These are phyloP conservation scores for Cheilosia vulpina DNA, from an alignment of 2,888 invertebrate genomes.

Conservation along the genomic window DNA sequence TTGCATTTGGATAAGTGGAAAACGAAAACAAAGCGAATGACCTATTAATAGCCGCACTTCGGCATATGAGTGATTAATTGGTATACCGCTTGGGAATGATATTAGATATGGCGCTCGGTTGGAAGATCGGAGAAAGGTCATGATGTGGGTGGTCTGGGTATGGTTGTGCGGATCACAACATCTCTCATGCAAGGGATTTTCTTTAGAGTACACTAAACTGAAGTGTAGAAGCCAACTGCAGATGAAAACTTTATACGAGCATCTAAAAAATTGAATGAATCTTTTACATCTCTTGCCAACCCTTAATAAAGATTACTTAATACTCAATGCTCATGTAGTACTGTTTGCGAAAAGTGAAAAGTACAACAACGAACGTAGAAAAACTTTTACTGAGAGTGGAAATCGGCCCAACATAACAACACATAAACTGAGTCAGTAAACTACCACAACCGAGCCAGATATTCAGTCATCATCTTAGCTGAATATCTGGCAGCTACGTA, in stretches of 20 bases:
- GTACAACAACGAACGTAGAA: constrained; percentile 8
- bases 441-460: not conserved
- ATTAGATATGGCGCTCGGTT: no score
- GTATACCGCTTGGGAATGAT: no score
- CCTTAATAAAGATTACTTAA: not conserved
- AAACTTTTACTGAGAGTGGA: constrained; percentile 18
- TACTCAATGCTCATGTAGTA: not conserved
- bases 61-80: no score
- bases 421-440: not conserved
- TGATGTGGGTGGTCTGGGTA: no score
- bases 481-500: constrained; percentile 21
- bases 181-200: no score
- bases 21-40: no score
- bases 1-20: no score
- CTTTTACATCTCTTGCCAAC: not conserved
- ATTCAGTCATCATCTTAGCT: not conserved
- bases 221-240: not conserved
- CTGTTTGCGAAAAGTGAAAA: not conserved
- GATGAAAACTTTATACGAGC: not conserved
- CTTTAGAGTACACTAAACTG: not conserved
- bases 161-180: no score
- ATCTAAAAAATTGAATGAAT: not conserved
- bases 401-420: not conserved
- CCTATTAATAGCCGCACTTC: no score
- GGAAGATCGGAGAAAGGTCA: no score